Evolutionary conservation across 2,888 invertebrate genomes (phyloP).

Genomic region (Rambutsinella grinnellia): DNA sequence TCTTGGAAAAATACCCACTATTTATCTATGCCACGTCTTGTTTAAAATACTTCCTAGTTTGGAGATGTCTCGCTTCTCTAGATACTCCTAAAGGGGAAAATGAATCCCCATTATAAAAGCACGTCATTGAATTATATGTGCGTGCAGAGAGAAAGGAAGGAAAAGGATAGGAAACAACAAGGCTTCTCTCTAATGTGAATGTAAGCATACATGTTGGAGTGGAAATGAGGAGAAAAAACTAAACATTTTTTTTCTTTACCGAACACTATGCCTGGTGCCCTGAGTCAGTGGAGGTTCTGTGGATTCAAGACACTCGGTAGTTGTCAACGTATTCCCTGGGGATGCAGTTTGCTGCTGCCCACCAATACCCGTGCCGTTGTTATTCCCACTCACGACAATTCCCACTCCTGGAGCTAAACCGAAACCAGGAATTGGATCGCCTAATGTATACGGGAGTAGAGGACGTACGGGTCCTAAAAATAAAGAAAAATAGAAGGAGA

Average conservation of each 20-base stretch:
- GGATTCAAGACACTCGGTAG: constrained; percentile 65
- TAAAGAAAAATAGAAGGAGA: constrained; percentile 1
- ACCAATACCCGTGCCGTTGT: constrained; percentile 44
- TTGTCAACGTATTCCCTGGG: constrained; percentile 63
- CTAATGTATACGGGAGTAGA: constrained; percentile 59
- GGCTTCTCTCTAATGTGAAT: not conserved
- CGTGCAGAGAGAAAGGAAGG: not conserved
- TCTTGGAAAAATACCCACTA: constrained; percentile 29
- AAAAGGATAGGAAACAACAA: not conserved
- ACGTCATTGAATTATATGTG: not conserved
- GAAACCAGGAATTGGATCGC: constrained; percentile 60
- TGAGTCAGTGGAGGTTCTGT: constrained; percentile 64
- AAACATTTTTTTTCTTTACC: constrained; percentile 56
- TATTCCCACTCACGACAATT: constrained; percentile 50
- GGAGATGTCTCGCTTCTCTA: not conserved
- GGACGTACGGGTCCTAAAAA: constrained; percentile 63
- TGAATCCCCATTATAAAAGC: not conserved
- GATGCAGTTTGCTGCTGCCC: constrained; percentile 57
- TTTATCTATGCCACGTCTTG: constrained; percentile 25
- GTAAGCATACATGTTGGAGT: constrained; percentile 2
- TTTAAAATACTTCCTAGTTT: constrained; percentile 16
- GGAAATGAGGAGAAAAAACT: constrained; percentile 34
- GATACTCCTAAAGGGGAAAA: not conserved
- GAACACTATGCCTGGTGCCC: constrained; percentile 64
- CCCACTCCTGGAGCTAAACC: constrained; percentile 56